Conservation (phyloP, 2,888 invertebrate genomes). For the Lysandra bellargus region DNA sequence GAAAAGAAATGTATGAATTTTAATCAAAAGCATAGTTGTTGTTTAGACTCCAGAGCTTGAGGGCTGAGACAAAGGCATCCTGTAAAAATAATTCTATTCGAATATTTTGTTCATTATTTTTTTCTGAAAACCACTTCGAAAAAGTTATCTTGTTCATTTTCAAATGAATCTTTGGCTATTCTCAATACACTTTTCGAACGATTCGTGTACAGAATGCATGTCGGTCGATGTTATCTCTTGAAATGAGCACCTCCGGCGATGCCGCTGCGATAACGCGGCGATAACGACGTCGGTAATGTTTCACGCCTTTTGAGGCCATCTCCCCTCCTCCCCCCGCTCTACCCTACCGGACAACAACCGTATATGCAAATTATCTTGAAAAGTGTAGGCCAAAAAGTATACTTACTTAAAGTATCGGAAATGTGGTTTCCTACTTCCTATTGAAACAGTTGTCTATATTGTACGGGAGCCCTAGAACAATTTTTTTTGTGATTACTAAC, state of each 20-base stretch:
- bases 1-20: too few relatives aligned
- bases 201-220: neutral
- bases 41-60: too few relatives aligned
- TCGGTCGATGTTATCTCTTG: neutral
- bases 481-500: too few relatives aligned
- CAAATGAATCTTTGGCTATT: neutral
- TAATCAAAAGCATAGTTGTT: too few relatives aligned
- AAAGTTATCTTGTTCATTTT: neutral
- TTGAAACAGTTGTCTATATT: too few relatives aligned
- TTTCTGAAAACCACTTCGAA: too few relatives aligned
- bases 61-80: too few relatives aligned
- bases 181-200: neutral
- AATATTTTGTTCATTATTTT: too few relatives aligned
- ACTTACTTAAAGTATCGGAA: too few relatives aligned
- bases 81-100: too few relatives aligned
- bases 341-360: neutral
- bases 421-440: too few relatives aligned
- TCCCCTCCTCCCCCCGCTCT: neutral
- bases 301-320: constrained; percentile 13
- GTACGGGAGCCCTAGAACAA: too few relatives aligned
- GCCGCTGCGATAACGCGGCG: neutral
- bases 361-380: neutral
- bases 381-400: neutral
- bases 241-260: constrained; percentile 15
- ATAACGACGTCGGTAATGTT: constrained; percentile 7